These are phyloP conservation scores for Pemphigus obesinymphae DNA, from an alignment of 1,140 invertebrate species.

Conservation along the genomic window DNA sequence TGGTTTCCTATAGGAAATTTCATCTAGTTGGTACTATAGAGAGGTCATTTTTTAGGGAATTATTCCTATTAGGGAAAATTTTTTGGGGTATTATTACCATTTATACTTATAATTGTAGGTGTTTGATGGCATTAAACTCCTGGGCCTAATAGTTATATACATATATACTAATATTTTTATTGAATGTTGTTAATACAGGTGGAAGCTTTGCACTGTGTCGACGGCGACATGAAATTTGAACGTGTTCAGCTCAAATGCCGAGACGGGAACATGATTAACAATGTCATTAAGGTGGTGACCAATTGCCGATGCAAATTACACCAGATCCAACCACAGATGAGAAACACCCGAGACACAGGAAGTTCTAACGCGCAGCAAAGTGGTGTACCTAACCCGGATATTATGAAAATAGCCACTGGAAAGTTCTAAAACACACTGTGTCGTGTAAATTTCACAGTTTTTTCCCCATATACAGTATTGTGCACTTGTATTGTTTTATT, in stretches of 20 bases:
- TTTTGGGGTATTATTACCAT: too few species aligned
- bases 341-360: background rate
- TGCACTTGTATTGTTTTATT: background rate
- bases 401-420: background rate
- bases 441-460: too few species aligned
- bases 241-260: conserved; percentile 27
- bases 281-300: conserved; percentile 27
- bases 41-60: too few species aligned
- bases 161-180: too few species aligned
- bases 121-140: too few species aligned
- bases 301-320: conserved; percentile 31
- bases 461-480: background rate
- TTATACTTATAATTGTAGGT: too few species aligned
- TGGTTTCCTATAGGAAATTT: too few species aligned
- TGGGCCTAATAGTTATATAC: too few species aligned
- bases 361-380: background rate
- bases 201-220: conserved; percentile 25
- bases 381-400: background rate
- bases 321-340: conserved; percentile 24
- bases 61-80: too few species aligned
- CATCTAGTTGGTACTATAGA: too few species aligned
- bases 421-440: background rate
- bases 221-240: conserved; percentile 16
- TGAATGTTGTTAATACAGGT: too few species aligned
- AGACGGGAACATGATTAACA: conserved; percentile 23